phyloP scores from a whole-genome alignment of 2,888 invertebrate species.

The Eudemis profundana region DNA sequence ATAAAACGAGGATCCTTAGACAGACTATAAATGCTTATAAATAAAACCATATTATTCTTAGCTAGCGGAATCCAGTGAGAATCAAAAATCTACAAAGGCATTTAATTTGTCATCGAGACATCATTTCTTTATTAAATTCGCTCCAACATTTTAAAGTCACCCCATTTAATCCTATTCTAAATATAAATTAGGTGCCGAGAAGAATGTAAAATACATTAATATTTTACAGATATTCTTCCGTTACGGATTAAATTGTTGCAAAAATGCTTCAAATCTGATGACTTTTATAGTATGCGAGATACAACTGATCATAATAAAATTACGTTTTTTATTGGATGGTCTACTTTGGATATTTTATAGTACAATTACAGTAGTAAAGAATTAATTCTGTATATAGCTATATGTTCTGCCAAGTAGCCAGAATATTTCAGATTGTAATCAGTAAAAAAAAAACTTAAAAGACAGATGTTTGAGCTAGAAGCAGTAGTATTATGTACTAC shows the following conservation, averaged over 20 bases:
- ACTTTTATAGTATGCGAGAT: conserved; percentile 7
- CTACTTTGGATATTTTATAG: conserved; percentile 14
- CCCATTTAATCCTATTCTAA: not conserved
- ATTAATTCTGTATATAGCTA: conserved; percentile 3
- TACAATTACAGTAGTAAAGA: conserved; percentile 9
- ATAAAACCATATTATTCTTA: too few relatives aligned
- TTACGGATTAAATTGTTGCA: conserved; percentile 5
- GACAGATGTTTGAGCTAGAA: too few relatives aligned
- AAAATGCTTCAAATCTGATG: not conserved
- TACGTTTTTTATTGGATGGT: conserved; percentile 13
- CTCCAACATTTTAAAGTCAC: not conserved
- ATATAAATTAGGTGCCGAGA: not conserved
- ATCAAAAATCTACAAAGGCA: too few relatives aligned
- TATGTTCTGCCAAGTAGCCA: conserved; percentile 16
- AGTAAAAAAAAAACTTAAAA: too few relatives aligned
- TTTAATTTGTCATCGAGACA: too few relatives aligned
- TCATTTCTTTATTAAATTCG: not conserved
- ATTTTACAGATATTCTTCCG: conserved; percentile 17
- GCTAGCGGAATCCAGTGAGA: too few relatives aligned
- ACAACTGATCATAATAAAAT: conserved; percentile 13
- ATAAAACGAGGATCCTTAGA: too few relatives aligned
- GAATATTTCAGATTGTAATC: conserved; percentile 13
- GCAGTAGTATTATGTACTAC: too few relatives aligned
- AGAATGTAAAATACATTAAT: not conserved
- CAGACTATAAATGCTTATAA: too few relatives aligned